Evolutionary conservation across 2,888 invertebrate genomes (phyloP).

Genomic region (Drosophila neonasuta): DNA sequence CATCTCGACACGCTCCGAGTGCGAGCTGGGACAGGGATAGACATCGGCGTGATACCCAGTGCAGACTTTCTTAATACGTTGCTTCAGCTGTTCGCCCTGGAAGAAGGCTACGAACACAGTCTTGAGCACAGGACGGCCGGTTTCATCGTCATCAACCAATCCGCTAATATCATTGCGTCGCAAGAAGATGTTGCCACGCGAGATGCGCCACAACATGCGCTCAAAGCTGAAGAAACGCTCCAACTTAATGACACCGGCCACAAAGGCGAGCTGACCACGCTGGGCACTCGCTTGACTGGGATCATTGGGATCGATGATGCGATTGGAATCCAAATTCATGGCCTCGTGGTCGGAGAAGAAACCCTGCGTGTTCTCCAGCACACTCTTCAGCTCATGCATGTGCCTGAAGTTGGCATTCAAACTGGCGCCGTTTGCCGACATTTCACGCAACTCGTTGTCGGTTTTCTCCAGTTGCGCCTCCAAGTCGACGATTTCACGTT

Average conservation of each 20-base stretch:
- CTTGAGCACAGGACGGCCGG: conserved; percentile 88
- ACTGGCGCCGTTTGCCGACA: conserved; percentile 96
- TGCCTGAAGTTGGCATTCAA: conserved; percentile 95
- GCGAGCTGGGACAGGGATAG: conserved; percentile 93
- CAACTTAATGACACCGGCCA: conserved; percentile 92
- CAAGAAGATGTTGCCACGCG: conserved; percentile 92
- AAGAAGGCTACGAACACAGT: conserved; percentile 91
- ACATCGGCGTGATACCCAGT: conserved; percentile 92
- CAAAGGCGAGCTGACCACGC: conserved; percentile 85
- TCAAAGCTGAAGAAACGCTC: conserved; percentile 93
- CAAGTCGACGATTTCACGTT: conserved; percentile 89
- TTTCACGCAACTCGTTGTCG: conserved; percentile 96
- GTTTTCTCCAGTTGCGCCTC: conserved; percentile 96
- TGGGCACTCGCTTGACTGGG: conserved; percentile 73
- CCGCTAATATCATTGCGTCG: conserved; percentile 90
- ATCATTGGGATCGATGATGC: conserved; percentile 89
- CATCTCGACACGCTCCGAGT: conserved; percentile 91
- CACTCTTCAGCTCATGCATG: conserved; percentile 94
- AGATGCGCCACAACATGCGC: conserved; percentile 93
- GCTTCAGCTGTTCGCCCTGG: conserved; percentile 93
- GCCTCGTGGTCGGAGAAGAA: conserved; percentile 81
- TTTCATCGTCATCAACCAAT: conserved; percentile 88
- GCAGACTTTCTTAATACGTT: conserved; percentile 93
- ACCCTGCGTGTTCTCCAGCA: conserved; percentile 93
- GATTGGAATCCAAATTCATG: conserved; percentile 80